Evolutionary conservation across 2,113 vertebrate genomes (phyloP), one percentile per base, ranked within the genome.

Genomic region (Rhodinocichla rosea): DNA sequence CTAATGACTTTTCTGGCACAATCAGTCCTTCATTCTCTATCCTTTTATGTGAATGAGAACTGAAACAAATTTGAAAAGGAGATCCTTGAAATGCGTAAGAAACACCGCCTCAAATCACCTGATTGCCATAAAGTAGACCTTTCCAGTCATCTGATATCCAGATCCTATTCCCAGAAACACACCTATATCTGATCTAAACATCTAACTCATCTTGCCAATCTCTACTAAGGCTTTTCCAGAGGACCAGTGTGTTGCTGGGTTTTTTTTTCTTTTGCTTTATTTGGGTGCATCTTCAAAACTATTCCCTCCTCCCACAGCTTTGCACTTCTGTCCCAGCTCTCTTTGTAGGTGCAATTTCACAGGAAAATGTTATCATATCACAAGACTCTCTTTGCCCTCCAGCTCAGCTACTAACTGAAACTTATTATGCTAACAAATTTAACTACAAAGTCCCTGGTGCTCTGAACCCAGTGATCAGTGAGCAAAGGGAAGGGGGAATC

Each of bases 361-460:
- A 95, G 87, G 94, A 85, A 97, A 96, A 96, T 94, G 50, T 91
- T 94, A 71, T 42, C 50, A 39, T 44, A 67, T 94, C 89, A 95
- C 67, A 95, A 91, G 95, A 88, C 82, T 79, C 59, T 80, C 67
- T 90, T 79, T 94, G 76, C 95, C 96, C 64, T 96, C 86, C 71
- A 95, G 96, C 90, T 70, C 67, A 81, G 6, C 59, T 83, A 63
- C 59, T 90, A 78, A 77, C 45, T 67, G 79, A 63, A 94, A 83
- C 55, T 71, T 87, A 93, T 93, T 97, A 95, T 93, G 94, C 60
- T 94, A 78, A 56, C 76, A 95, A 94, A 94, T 97, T 90, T 94
- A 83, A 92, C 83, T 96, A 94, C 85, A 93, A 95, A 97, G 90
- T 76, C 85, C 47, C 55, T 88, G 74, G 55, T 78, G 69, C 83